Conservation (phyloP, 2,888 invertebrate genomes). For the Cantharis rufa region DNA sequence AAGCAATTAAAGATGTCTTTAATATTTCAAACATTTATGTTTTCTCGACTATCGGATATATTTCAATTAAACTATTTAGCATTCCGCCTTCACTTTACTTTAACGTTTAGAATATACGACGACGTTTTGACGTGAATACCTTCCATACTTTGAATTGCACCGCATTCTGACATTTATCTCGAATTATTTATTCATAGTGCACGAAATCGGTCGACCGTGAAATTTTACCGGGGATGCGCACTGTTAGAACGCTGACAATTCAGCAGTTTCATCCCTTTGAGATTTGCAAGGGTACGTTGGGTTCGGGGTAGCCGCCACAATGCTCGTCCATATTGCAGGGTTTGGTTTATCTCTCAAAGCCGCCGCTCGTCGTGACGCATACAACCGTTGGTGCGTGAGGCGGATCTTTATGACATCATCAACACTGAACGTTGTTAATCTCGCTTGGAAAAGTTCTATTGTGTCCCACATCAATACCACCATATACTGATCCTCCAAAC, state of each 20-base stretch:
- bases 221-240: conserved; percentile 26
- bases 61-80: conserved; percentile 16
- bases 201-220: conserved; percentile 19
- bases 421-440: conserved; percentile 44
- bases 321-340: conserved; percentile 25
- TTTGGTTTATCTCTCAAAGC: conserved; percentile 39
- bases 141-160: conserved; percentile 20
- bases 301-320: conserved; percentile 17
- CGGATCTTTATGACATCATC: conserved; percentile 44
- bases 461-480: conserved; percentile 23
- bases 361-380: conserved; percentile 44
- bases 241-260: conserved; percentile 26
- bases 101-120: conserved; percentile 7
- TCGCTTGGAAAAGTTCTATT: conserved; percentile 37
- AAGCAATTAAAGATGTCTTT: not conserved
- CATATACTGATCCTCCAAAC: not conserved
- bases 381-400: conserved; percentile 37
- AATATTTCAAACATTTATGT: not conserved
- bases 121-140: conserved; percentile 14
- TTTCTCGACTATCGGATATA: not conserved
- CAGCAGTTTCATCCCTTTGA: conserved; percentile 28
- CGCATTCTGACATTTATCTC: conserved; percentile 23
- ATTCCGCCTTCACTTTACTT: conserved; percentile 8
- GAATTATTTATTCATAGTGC: conserved; percentile 29
- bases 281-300: conserved; percentile 21